Percentiles rank a stretch among this genome's conserved stretches.
phyloP scores from a whole-genome alignment of 2,113 vertebrate species.

The Festucalex cinctus region DNA sequence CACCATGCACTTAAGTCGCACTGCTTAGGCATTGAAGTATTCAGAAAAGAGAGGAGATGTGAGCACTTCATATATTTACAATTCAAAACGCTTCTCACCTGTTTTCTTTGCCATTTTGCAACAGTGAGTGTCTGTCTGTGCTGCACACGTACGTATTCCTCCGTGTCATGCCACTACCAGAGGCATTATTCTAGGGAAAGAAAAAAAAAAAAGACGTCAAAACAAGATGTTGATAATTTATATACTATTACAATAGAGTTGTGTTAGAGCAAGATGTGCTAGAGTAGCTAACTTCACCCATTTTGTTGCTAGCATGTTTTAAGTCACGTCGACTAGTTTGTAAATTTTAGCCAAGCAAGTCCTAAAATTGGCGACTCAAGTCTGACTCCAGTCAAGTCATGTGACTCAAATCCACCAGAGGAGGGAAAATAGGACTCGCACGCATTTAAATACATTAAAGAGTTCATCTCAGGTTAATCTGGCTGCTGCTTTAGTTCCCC shows the following conservation, averaged over 20 bases:
- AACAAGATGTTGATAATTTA: not conserved
- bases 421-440: not conserved
- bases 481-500: not conserved
- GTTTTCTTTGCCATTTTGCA: slow-evolving; percentile 89
- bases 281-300: too few relatives aligned
- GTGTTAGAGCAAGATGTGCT: too few relatives aligned
- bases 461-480: slow-evolving; percentile 38
- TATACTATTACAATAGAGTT: too few relatives aligned
- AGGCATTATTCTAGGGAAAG: slow-evolving; percentile 76
- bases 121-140: slow-evolving; percentile 75
- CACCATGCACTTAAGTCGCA: not conserved
- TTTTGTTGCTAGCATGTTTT: too few relatives aligned
- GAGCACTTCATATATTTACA: not conserved
- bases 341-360: too few relatives aligned
- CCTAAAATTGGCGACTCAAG: too few relatives aligned
- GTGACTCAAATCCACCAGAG: not conserved
- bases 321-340: too few relatives aligned
- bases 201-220: not conserved
- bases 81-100: slow-evolving; percentile 62
- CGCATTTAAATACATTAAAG: slow-evolving; percentile 9
- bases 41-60: not conserved
- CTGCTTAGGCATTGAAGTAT: not conserved
- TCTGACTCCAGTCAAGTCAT: too few relatives aligned
- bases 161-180: slow-evolving; percentile 85
- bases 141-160: slow-evolving; percentile 89